Conservation (phyloP, 2,797 vertebrate species). For the Pampus argenteus region DNA sequence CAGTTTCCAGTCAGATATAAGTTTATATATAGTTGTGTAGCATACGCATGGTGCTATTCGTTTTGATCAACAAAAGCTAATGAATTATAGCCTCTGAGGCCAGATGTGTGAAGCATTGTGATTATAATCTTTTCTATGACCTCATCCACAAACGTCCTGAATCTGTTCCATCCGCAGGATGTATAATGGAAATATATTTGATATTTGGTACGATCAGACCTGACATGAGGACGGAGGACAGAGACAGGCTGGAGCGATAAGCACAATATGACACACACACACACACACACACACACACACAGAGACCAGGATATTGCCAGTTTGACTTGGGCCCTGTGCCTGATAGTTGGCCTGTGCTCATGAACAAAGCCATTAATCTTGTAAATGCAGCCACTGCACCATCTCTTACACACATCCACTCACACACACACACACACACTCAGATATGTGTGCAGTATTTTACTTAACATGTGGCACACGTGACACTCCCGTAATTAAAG, state of each 20-base stretch:
- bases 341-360: conserved; percentile 30
- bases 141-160: not conserved
- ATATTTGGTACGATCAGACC: conserved; percentile 30
- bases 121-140: conserved; percentile 11
- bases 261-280: not conserved
- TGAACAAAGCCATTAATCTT: conserved; percentile 58
- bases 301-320: conserved; percentile 69
- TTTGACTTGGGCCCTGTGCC: conserved; percentile 50
- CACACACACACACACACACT: not conserved
- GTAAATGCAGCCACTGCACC: conserved; percentile 25
- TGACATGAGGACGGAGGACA: conserved; percentile 30
- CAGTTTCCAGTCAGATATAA: not conserved
- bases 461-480: not conserved
- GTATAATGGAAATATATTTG: conserved; percentile 30
- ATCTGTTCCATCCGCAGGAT: conserved; percentile 29
- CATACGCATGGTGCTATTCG: not conserved
- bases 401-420: not conserved
- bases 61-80: not conserved
- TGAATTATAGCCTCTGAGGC: not conserved
- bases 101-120: not conserved
- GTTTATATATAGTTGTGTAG: not conserved
- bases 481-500: conserved; percentile 28
- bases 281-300: conserved; percentile 12
- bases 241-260: conserved; percentile 47
- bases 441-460: not conserved